Evolutionary conservation across 2,888 invertebrate genomes (phyloP).

Genomic region (Acronicta aceris): DNA sequence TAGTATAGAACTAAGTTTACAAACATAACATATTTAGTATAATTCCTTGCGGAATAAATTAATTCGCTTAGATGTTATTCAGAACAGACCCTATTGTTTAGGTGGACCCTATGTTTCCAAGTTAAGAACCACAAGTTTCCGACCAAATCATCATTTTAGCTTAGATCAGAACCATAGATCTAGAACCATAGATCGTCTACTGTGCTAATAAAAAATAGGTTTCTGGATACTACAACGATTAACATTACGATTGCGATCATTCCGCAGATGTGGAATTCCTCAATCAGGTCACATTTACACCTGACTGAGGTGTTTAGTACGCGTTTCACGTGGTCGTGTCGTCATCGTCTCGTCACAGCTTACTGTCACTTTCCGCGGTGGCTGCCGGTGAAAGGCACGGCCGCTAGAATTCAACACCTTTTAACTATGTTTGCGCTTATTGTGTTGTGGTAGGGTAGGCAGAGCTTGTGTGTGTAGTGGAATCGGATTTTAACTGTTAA

Average conservation of each 20-base stretch:
- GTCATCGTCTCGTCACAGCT: slow-evolving; percentile 51
- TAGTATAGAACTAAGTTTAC: no score
- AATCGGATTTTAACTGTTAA: not conserved
- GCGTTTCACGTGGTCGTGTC: slow-evolving; percentile 33
- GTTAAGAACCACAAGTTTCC: no score
- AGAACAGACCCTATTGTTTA: no score
- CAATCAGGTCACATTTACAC: slow-evolving; percentile 19
- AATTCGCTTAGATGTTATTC: not conserved
- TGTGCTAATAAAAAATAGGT: no score
- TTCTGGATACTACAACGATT: no score
- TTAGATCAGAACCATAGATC: no score
- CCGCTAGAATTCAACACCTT: slow-evolving; percentile 41
- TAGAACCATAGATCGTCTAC: no score
- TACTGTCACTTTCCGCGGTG: slow-evolving; percentile 62
- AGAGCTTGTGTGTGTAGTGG: not conserved
- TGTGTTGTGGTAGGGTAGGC: slow-evolving; percentile 21
- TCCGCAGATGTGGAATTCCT: not conserved
- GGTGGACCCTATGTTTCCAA: no score
- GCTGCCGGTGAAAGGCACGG: slow-evolving; percentile 58
- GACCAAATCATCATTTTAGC: no score
- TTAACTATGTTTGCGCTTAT: slow-evolving; percentile 33
- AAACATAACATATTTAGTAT: no score
- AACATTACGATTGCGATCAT: no score
- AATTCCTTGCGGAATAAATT: not conserved
- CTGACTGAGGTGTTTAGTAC: slow-evolving; percentile 8